Evolutionary conservation across 1,140 invertebrate genomes (phyloP), one percentile per base, ranked within the genome.

Genomic region (Centruroides sculpturatus): DNA sequence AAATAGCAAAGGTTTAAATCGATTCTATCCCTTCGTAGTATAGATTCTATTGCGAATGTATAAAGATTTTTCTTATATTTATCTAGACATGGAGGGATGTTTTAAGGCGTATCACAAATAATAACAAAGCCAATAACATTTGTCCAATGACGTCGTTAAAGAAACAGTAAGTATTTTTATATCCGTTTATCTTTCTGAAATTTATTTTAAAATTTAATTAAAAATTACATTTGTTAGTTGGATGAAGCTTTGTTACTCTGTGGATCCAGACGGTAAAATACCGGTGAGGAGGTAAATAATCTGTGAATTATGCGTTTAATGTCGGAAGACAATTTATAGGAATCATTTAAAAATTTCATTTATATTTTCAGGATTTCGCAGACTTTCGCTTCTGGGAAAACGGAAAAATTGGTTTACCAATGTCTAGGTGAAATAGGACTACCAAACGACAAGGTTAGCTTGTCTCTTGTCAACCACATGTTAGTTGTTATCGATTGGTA

Each of bases 371-470:
- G 93, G 58, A 86, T 99, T 47, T 92, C 93, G 36, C 81, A 89
- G 73, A 99, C 96, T 65, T 99, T 99, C 78, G 93, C 95, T 13
- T 98, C 95, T 13, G 92, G 94, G 35, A 80, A 79, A 69, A 96
- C 94, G 35, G 97, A 99, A 75, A 98, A 97, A 75, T 80, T 98
- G 71, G 92, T 98, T 35, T 98, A 98, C 77, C 93, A 98, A 71
- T 95, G 91, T 76, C 79, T 99, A 63, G 85, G 87, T 57, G 95
- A 98, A 69, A 78, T 98, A 52, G 90, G 86, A 48, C 79, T 99
- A 59, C 93, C 96, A 5, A 88, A 87, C 66, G 95, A 92, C 68
- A 99, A 99, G 80, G 87, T 90, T 74, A 59, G 41, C 55, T 47
- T n/a, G 13, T 12, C 55, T 34, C 55, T 47, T 47, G 55, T 13